phyloP scores from a whole-genome alignment of 2,113 vertebrate genomes.

The Myotis yumanensis region DNA sequence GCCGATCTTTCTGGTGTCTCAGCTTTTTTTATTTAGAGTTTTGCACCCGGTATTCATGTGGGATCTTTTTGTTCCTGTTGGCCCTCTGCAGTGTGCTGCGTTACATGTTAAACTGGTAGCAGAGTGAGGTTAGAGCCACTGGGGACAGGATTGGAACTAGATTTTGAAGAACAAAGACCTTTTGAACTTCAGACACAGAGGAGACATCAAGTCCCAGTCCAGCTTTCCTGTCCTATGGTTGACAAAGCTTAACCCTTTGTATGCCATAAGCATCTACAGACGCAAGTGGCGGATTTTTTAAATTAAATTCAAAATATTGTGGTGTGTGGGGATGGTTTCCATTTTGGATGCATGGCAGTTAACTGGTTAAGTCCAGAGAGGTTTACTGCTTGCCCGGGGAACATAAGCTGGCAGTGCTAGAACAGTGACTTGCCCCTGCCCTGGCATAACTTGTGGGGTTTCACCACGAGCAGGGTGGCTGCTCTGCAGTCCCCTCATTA shows the following conservation, averaged over 20 bases:
- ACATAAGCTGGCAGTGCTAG: accelerated
- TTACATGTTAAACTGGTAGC: background rate
- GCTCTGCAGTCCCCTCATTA: background rate
- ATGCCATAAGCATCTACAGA: too few relatives aligned
- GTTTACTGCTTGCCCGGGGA: background rate
- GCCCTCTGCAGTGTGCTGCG: background rate
- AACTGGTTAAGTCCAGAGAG: background rate
- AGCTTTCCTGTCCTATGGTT: background rate
- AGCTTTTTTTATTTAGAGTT: background rate
- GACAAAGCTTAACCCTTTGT: background rate
- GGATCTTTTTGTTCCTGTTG: background rate
- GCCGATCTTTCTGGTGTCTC: background rate
- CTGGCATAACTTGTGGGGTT: accelerated
- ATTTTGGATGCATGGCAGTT: too few relatives aligned
- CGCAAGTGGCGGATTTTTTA: too few relatives aligned
- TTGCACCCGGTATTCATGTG: background rate
- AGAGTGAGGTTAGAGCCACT: background rate
- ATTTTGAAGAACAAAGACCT: background rate
- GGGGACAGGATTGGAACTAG: background rate
- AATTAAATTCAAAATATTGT: too few relatives aligned
- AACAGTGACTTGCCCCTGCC: background rate
- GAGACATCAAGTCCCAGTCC: background rate
- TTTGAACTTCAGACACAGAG: background rate
- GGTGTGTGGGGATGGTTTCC: too few relatives aligned
- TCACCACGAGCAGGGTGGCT: accelerated